These are phyloP conservation scores for Ictalurus furcatus DNA, from an alignment of 2,113 vertebrate genomes.

Conservation along the genomic window DNA sequence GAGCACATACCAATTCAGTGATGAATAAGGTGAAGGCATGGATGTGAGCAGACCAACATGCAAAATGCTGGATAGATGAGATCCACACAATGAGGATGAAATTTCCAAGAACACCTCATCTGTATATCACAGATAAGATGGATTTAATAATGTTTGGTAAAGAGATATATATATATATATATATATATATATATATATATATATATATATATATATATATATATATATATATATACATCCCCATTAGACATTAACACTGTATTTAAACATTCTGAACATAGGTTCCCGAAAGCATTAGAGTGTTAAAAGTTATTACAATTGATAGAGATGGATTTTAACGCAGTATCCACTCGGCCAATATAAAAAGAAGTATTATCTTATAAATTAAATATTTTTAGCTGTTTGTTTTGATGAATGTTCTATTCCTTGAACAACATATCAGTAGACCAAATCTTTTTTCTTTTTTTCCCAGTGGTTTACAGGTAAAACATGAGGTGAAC, in stretches of 20 bases:
- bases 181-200: too few species aligned
- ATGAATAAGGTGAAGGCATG: conserved; percentile 69
- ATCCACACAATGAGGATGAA: conserved; percentile 64
- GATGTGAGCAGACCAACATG: conserved; percentile 67
- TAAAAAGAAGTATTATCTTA: not conserved
- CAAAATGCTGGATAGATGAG: conserved; percentile 65
- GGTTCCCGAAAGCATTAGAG: not conserved
- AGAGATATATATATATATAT: not conserved
- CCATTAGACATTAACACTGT: not conserved
- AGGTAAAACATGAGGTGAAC: not conserved
- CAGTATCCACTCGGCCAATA: not conserved
- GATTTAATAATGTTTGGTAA: conserved; percentile 12
- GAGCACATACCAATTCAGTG: conserved; percentile 69
- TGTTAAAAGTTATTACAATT: not conserved
- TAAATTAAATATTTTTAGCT: not conserved
- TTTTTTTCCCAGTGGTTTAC: not conserved
- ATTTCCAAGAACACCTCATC: conserved; percentile 42
- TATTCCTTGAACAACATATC: not conserved
- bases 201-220: too few species aligned
- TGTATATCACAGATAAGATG: conserved; percentile 46
- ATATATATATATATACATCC: too few species aligned
- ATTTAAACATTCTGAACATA: not conserved
- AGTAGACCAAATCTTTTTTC: not conserved
- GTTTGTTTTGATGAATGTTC: not conserved
- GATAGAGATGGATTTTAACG: not conserved